Conservation (phyloP, 2,888 invertebrate genomes). For the Xestia xanthographa region DNA sequence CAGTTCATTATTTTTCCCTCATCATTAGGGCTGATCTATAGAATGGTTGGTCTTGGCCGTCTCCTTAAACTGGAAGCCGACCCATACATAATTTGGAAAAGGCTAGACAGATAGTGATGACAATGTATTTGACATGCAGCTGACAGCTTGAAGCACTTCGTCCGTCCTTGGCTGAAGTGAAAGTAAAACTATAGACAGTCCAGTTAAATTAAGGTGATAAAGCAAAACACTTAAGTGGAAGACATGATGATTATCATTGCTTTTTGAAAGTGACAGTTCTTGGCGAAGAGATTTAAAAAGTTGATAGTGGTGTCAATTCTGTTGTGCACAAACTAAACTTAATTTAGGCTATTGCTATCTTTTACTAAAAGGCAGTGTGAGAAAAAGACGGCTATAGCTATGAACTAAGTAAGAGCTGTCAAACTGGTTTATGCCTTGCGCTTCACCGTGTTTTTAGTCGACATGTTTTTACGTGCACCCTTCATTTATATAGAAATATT, state of each 20-base stretch:
- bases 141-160: neutral
- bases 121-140: no score
- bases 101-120: neutral
- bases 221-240: neutral
- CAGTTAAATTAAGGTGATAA: neutral
- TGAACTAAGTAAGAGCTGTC: no score
- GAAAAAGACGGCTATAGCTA: no score
- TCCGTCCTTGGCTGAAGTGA: neutral
- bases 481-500: no score
- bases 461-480: no score
- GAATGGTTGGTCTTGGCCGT: neutral
- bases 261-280: neutral
- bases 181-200: constrained; percentile 13
- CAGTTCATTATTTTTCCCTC: neutral
- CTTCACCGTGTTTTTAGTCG: no score
- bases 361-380: no score
- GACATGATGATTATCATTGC: neutral
- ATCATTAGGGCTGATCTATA: neutral
- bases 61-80: neutral
- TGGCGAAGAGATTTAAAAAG: constrained; percentile 4
- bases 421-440: no score
- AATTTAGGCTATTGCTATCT: no score
- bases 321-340: no score
- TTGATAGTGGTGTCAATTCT: no score
- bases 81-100: no score